Base-by-base conservation (phyloP, 2,113 vertebrate species). In the Rhea pennata region DNA sequence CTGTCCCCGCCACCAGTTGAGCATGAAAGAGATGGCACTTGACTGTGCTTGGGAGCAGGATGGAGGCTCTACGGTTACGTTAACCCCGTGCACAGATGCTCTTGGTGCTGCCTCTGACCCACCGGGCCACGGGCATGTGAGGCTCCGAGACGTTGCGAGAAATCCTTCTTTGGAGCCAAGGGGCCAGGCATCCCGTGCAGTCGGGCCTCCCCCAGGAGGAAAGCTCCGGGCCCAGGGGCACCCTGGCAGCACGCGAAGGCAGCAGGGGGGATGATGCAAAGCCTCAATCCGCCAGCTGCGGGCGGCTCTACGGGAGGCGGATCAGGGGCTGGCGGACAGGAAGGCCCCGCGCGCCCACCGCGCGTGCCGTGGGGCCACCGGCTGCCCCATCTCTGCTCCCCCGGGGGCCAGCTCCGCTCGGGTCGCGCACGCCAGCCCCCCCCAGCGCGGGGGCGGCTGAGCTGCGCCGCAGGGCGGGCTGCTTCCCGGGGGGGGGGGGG, bases 1-100 rank as follows among this genome's bases (percentile, higher is more conserved):
- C n/a, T n/a, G 12, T 9, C 39, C 62, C 16, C 56, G 27, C 48
- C 33, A 12, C 20, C 74, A 2, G 1, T 33, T 0, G 6, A 36
- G n/a, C 67, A 69, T 53, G 0, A 1, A 0, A 31, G 1, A 4
- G 65, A 40, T 33, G n/a, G 36, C 42, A 14, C 56, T 26, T 4
- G 61, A 12, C 14, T 51, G 39, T 0, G 3, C 26, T 4, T 0
- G 51, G 62, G 46, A 72, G 56, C 42, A 6, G 78, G 44, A 71
- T 2, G 70, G 73, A 23, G 50, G n/a, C 80, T 0, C 0, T 3
- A 3, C 1, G 1, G 54, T 21, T 29, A 61, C 21, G 62, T n/a
- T 61, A 9, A 13, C 46, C 44, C n/a, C 12, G 24, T 8, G 4
- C 21, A 10, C 1, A 1, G 8, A 21, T 11, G 83, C 56, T 74